Conservation (phyloP, 2,888 invertebrate genomes). For the Cantharis flavilabris region DNA sequence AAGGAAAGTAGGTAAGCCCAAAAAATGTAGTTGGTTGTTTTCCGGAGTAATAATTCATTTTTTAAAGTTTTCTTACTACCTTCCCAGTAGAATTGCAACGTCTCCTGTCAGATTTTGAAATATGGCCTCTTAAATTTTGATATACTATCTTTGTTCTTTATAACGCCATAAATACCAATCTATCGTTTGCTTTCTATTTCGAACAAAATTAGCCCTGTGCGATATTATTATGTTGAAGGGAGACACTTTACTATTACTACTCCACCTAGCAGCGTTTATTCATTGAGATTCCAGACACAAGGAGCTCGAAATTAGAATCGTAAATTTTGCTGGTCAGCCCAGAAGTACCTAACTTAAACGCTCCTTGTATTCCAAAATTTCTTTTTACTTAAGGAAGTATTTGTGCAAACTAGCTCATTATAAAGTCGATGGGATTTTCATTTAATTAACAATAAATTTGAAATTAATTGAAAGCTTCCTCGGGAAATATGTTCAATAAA, state of each 20-base stretch:
- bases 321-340: constrained; percentile 6
- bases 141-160: constrained; percentile 37
- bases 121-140: constrained; percentile 39
- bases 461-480: neutral
- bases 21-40: constrained; percentile 13
- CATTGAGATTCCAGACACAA: constrained; percentile 3
- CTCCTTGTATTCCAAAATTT: neutral
- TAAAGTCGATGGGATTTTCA: neutral
- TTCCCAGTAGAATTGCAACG: constrained; percentile 17
- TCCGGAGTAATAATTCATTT: constrained; percentile 22
- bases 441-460: neutral
- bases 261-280: neutral
- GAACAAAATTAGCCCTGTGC: neutral
- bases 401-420: neutral
- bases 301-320: constrained; percentile 14
- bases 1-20: neutral
- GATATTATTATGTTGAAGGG: neutral
- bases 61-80: constrained; percentile 14
- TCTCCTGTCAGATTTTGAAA: constrained; percentile 34
- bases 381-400: neutral
- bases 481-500: neutral
- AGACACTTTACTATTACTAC: neutral
- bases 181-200: neutral
- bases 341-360: neutral
- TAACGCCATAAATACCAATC: constrained; percentile 39